Percentiles rank a stretch among this genome's conserved stretches.
Conservation (phyloP, 2,888 invertebrate species). For the Palloptera scutellata region DNA sequence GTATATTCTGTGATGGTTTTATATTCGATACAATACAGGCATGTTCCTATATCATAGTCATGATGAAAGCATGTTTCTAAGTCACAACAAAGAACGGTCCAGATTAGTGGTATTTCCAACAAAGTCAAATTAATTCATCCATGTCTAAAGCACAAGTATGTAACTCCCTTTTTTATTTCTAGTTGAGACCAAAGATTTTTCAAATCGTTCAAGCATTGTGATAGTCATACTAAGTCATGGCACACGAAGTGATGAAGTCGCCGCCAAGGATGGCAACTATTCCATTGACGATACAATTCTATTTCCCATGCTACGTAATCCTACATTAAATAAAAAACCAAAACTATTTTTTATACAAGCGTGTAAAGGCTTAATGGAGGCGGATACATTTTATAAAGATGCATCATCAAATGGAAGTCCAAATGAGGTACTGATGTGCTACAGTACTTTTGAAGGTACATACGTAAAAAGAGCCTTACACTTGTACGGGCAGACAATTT, state of each 20-base stretch:
- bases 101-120: too few species aligned
- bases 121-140: too few species aligned
- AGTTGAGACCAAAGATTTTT: constrained; percentile 57
- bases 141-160: too few species aligned
- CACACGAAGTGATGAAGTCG: constrained; percentile 51
- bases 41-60: too few species aligned
- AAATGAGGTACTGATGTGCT: constrained; percentile 60
- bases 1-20: too few species aligned
- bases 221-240: constrained; percentile 61
- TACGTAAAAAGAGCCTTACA: too few species aligned
- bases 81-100: too few species aligned
- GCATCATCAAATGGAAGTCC: constrained; percentile 49
- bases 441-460: constrained; percentile 61
- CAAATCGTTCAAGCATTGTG: constrained; percentile 54
- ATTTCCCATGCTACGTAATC: constrained; percentile 58
- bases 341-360: constrained; percentile 62
- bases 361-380: constrained; percentile 52
- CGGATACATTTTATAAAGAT: constrained; percentile 44
- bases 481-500: too few species aligned
- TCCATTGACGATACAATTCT: constrained; percentile 57
- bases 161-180: constrained; percentile 13
- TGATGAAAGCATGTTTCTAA: too few species aligned
- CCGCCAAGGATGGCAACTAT: constrained; percentile 57
- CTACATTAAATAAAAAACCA: constrained; percentile 55
- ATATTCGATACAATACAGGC: too few species aligned